Evolutionary conservation across 2,797 vertebrate genomes (phyloP).

Genomic region (Betta splendens): DNA sequence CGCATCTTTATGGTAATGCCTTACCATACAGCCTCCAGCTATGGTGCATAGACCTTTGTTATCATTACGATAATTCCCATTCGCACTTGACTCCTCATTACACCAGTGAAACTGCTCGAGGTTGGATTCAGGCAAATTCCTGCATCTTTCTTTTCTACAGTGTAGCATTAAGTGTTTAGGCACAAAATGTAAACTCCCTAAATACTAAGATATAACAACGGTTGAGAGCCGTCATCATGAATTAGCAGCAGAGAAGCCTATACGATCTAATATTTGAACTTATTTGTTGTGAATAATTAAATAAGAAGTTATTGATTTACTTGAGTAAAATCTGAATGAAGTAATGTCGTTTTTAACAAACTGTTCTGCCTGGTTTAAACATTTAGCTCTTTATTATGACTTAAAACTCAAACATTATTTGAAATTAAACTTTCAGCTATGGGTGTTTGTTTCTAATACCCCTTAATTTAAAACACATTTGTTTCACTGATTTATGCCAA

Average conservation of each 20-base stretch:
- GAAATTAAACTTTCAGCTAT: no score
- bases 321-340: no score
- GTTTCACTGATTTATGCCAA: background rate
- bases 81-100: conserved; percentile 83
- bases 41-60: conserved; percentile 80
- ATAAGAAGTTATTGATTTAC: background rate
- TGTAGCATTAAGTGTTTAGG: conserved; percentile 43
- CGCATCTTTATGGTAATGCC: conserved; percentile 87
- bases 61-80: conserved; percentile 87
- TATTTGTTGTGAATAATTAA: conserved; percentile 31
- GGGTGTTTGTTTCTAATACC: no score
- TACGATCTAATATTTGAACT: conserved; percentile 22
- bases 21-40: conserved; percentile 78
- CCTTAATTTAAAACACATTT: background rate
- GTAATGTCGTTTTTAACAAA: no score
- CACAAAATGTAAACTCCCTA: conserved; percentile 45
- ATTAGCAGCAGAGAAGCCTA: conserved; percentile 36
- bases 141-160: conserved; percentile 68
- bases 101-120: conserved; percentile 74
- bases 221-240: conserved; percentile 43
- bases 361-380: background rate
- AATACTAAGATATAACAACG: conserved; percentile 42
- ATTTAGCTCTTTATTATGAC: background rate
- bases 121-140: conserved; percentile 75
- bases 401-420: background rate